phyloP scores from a whole-genome alignment of 2,113 vertebrate genomes.

The Sorex araneus region DNA sequence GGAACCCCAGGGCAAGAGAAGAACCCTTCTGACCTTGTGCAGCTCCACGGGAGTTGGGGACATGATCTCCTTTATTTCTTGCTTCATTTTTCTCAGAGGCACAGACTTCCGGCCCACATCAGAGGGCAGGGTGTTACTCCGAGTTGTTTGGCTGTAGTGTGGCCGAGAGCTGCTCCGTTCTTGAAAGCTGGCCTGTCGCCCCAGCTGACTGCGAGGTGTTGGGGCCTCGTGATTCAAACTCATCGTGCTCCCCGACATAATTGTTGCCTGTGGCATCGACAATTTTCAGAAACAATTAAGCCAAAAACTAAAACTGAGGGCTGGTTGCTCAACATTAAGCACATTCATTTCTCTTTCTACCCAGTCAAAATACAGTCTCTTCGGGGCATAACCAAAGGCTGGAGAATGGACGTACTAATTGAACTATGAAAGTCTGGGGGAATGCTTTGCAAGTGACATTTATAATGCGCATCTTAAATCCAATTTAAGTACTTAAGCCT shows the following conservation, averaged over 20 bases:
- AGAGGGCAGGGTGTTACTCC: constrained; percentile 97
- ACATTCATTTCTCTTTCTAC: constrained; percentile 78
- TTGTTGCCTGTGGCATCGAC: constrained; percentile 95
- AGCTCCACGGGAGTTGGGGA: constrained; percentile 98
- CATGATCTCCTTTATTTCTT: constrained; percentile 97
- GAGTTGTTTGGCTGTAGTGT: constrained; percentile 93
- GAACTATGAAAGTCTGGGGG: constrained; percentile 68
- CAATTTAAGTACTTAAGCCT: constrained; percentile 78
- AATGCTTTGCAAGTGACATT: constrained; percentile 81
- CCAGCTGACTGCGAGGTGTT: constrained; percentile 93
- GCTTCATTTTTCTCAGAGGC: constrained; percentile 96
- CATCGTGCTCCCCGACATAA: constrained; percentile 98
- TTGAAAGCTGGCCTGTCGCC: constrained; percentile 98
- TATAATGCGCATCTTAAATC: constrained; percentile 81
- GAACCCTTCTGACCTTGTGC: constrained; percentile 93
- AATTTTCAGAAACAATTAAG: constrained; percentile 83
- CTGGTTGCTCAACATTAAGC: constrained; percentile 79
- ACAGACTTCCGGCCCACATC: constrained; percentile 96
- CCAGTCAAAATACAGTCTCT: constrained; percentile 87
- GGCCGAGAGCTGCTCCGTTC: constrained; percentile 94
- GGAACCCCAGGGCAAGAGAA: too few species aligned
- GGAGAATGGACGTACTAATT: constrained; percentile 84
- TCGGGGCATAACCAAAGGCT: constrained; percentile 89
- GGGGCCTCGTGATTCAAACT: constrained; percentile 96
- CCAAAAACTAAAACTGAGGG: not conserved